Percentiles rank a stretch among this genome's conserved stretches.
Conservation (phyloP, 2,797 vertebrate genomes). For the Capromys pilorides region DNA sequence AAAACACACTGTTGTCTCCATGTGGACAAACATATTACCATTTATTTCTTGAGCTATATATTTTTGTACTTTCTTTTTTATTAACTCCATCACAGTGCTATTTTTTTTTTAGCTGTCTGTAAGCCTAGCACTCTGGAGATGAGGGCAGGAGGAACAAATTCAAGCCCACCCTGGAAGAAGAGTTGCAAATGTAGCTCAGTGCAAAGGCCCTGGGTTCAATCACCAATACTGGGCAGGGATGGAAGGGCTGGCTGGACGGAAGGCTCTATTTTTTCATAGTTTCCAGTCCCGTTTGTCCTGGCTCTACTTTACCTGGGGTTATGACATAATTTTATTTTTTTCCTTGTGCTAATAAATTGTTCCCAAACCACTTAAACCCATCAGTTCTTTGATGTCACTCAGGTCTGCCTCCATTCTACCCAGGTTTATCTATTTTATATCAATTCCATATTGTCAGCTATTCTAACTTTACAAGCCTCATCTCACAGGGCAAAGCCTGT, state of each 20-base stretch:
- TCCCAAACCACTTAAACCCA: background rate
- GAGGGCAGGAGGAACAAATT: background rate
- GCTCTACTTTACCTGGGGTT: background rate
- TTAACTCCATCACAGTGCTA: background rate
- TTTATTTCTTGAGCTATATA: background rate
- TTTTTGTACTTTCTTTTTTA: background rate
- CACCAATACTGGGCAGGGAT: background rate
- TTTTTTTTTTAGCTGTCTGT: background rate
- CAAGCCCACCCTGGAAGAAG: background rate
- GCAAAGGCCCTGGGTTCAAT: background rate
- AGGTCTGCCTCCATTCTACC: background rate
- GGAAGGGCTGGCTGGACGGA: too few species aligned
- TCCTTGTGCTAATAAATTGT: background rate
- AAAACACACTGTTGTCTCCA: background rate
- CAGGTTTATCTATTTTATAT: background rate
- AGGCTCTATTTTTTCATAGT: background rate
- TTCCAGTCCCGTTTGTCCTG: background rate
- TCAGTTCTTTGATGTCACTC: background rate
- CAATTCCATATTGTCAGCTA: too few species aligned
- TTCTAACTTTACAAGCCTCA: background rate
- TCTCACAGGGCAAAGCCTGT: background rate
- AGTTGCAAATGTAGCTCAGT: background rate
- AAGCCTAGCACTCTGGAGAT: background rate
- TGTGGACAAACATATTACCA: background rate
- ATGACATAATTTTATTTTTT: background rate